A percentile compares a stretch with the other conserved stretches of the same genome.
Evolutionary conservation across 2,797 vertebrate genomes (phyloP).

Genomic region (Sebastes oblongus): DNA sequence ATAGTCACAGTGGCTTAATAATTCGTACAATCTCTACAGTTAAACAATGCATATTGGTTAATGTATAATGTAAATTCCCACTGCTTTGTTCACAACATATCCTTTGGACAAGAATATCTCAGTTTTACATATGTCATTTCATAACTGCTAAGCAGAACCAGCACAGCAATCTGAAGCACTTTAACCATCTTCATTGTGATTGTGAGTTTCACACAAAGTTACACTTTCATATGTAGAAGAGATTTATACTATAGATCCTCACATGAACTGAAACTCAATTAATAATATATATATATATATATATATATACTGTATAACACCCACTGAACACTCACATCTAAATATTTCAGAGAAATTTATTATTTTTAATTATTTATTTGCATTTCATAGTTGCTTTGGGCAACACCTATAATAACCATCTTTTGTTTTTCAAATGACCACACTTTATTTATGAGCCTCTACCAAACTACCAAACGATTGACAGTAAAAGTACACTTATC

Average conservation of each 20-base stretch:
- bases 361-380: neutral
- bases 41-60: constrained; percentile 7
- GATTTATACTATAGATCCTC: neutral
- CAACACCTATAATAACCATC: neutral
- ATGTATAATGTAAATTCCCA: constrained; percentile 19
- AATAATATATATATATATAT: neutral
- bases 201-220: neutral
- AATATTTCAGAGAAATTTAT: too few species aligned
- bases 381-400: neutral
- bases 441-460: neutral
- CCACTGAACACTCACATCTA: too few species aligned
- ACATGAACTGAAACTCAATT: neutral
- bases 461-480: neutral
- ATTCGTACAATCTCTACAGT: neutral
- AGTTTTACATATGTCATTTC: neutral
- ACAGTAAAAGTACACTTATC: neutral
- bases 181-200: neutral
- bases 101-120: neutral
- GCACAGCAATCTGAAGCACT: neutral
- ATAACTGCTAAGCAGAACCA: neutral
- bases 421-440: neutral
- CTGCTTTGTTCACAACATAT: neutral
- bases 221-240: neutral
- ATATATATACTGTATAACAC: too few species aligned
- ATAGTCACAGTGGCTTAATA: neutral